Conservation (phyloP, 2,113 vertebrate species). For the Chitala chitala region DNA sequence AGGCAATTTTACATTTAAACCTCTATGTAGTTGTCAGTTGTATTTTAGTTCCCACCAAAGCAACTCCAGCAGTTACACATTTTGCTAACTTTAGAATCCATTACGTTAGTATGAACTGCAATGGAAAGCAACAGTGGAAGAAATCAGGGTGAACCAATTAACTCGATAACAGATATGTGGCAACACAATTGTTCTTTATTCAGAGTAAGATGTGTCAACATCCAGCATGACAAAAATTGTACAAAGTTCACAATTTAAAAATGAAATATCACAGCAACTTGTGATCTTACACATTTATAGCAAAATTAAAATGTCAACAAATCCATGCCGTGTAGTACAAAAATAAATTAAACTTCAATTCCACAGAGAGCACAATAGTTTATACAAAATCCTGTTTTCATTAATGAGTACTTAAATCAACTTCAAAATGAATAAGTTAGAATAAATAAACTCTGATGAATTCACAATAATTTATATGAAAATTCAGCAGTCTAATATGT, state of each 20-base stretch:
- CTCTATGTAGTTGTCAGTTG: background rate
- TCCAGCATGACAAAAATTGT: conserved; percentile 99
- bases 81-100: background rate
- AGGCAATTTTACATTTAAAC: background rate
- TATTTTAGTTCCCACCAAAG: background rate
- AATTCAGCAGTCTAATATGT: conserved; percentile 96
- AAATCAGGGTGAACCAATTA: background rate
- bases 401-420: conserved; percentile 97
- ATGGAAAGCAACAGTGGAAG: background rate
- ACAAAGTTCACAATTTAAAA: conserved; percentile 99
- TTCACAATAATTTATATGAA: conserved; percentile 97
- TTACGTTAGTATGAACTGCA: background rate
- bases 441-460: conserved; percentile 98
- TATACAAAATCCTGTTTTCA: conserved; percentile 99
- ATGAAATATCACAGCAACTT: conserved; percentile 99
- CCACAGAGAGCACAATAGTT: conserved; percentile 99
- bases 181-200: conserved; percentile 97
- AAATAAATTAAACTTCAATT: conserved; percentile 99
- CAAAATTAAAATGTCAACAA: conserved; percentile 99
- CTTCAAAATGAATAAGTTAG: conserved; percentile 91
- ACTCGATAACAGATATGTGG: conserved; percentile 69
- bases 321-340: conserved; percentile 99
- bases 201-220: conserved; percentile 99
- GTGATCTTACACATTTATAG: conserved; percentile 99
- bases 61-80: background rate